Conservation (phyloP, 2,797 vertebrate genomes). For the Adelosebastes latens region DNA sequence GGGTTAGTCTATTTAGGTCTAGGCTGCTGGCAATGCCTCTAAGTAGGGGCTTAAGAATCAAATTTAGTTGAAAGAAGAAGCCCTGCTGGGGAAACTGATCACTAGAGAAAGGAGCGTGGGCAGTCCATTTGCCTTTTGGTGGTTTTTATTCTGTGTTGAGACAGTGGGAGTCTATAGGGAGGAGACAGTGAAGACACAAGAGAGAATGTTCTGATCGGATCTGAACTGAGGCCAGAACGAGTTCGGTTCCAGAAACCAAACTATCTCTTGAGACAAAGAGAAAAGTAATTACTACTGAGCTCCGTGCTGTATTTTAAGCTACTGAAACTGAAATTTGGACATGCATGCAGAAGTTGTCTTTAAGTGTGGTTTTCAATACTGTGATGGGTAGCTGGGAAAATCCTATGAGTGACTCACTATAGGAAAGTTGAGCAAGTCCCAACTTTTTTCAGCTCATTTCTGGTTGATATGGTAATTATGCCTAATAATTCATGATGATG, state of each 20-base stretch:
- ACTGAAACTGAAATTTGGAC: not conserved
- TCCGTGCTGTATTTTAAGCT: not conserved
- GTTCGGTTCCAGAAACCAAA: conserved; percentile 19
- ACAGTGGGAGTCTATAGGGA: not conserved
- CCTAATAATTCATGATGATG: conserved; percentile 16
- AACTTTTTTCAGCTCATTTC: conserved; percentile 1
- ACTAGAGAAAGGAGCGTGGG: conserved; percentile 9
- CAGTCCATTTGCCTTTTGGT: not conserved
- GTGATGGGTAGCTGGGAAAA: conserved; percentile 3
- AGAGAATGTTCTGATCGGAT: conserved; percentile 20
- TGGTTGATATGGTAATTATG: conserved; percentile 4
- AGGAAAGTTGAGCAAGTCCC: conserved; percentile 27
- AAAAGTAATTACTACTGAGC: not conserved
- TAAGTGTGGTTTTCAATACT: conserved; percentile 17
- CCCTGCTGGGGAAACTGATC: conserved; percentile 38
- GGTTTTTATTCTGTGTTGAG: not conserved
- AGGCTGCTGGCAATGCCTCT: conserved; percentile 58
- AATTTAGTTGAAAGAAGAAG: conserved; percentile 69
- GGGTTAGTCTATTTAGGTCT: conserved; percentile 76
- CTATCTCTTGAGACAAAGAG: conserved; percentile 7
- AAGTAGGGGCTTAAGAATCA: conserved; percentile 69
- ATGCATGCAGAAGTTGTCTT: conserved; percentile 1
- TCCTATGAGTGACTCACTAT: conserved; percentile 12
- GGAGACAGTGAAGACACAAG: not conserved
- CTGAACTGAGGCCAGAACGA: conserved; percentile 9